These are phyloP conservation scores for Phyllotreta cruciferae DNA, from an alignment of 2,888 invertebrate species.

Conservation along the genomic window DNA sequence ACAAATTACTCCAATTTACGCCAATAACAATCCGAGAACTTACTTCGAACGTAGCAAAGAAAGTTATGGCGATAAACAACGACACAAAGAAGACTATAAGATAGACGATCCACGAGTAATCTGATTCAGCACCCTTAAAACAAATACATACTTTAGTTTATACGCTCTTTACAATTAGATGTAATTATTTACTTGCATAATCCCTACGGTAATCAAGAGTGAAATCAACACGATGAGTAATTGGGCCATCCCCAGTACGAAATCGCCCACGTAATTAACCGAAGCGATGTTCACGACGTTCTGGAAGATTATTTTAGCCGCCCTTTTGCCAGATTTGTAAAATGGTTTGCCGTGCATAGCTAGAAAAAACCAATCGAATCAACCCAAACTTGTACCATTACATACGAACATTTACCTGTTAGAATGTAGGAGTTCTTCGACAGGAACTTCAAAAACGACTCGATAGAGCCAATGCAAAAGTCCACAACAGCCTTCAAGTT, in stretches of 20 bases:
- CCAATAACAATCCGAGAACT: conserved; percentile 12
- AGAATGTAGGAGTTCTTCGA: conserved; percentile 50
- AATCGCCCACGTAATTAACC: conserved; percentile 48
- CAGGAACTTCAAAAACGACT: conserved; percentile 45
- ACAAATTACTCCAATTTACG: neutral
- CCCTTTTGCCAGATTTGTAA: conserved; percentile 48
- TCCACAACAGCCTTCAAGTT: conserved; percentile 35
- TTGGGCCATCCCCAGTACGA: conserved; percentile 46
- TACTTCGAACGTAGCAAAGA: conserved; percentile 43
- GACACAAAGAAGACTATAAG: conserved; percentile 36
- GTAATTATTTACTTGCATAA: conserved; percentile 39
- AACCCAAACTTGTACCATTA: conserved; percentile 5
- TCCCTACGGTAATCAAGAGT: conserved; percentile 34
- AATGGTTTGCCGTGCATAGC: conserved; percentile 51
- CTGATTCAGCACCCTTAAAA: conserved; percentile 26
- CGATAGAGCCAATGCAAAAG: conserved; percentile 35
- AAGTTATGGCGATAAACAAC: conserved; percentile 32
- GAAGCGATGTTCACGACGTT: conserved; percentile 46
- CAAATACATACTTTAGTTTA: neutral
- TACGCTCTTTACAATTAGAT: too few species aligned
- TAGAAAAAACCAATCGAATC: conserved; percentile 27
- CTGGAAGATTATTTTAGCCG: conserved; percentile 46
- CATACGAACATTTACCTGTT: conserved; percentile 42
- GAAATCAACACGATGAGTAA: conserved; percentile 42
- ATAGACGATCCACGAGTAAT: conserved; percentile 16